Evolutionary conservation across 2,888 invertebrate species (phyloP).

Genomic region (Lapara coniferarum): DNA sequence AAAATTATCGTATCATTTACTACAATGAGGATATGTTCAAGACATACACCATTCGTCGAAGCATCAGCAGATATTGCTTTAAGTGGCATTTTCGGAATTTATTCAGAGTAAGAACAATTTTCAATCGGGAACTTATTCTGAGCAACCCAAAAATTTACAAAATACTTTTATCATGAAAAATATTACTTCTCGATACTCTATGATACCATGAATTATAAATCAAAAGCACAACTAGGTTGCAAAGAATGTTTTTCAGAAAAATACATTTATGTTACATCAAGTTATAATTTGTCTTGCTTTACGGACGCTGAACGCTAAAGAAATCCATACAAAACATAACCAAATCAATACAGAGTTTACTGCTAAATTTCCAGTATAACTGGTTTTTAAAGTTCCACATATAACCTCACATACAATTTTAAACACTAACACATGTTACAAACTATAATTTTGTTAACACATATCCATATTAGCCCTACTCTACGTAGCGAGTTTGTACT

Average conservation of each 20-base stretch:
- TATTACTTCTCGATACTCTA: no score
- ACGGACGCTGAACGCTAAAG: no score
- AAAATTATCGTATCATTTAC: conserved; percentile 38
- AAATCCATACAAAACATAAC: no score
- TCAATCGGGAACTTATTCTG: background rate
- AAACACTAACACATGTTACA: conserved; percentile 35
- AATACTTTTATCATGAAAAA: no score
- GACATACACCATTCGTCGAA: background rate
- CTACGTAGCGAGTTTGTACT: conserved; percentile 34
- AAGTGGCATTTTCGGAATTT: background rate
- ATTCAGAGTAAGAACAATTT: background rate
- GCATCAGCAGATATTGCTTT: background rate
- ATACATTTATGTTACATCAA: background rate
- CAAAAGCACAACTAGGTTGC: background rate
- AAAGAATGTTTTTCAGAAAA: background rate
- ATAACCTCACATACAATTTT: conserved; percentile 26
- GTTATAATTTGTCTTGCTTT: no score
- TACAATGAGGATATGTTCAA: conserved; percentile 1
- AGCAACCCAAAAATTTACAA: background rate
- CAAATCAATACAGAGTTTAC: no score
- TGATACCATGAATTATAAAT: background rate
- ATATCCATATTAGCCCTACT: conserved; percentile 69
- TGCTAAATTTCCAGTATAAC: no score
- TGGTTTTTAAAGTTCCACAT: background rate
- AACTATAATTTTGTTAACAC: conserved; percentile 54